Percentiles rank a stretch among this genome's conserved stretches.
phyloP scores from a whole-genome alignment of 2,797 vertebrate genomes.

The Cercopithecus diana region DNA sequence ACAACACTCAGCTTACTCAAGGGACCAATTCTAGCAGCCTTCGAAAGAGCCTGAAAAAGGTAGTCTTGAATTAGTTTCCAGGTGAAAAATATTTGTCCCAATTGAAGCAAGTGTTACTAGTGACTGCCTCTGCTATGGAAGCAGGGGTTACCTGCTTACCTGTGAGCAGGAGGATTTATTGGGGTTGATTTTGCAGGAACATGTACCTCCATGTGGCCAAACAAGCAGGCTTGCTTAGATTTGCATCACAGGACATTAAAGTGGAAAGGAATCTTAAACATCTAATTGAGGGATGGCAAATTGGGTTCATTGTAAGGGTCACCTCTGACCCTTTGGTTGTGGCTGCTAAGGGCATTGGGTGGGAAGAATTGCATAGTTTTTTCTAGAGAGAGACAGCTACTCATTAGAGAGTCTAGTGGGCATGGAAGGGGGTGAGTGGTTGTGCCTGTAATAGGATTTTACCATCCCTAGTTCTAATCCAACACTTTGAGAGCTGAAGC shows the following conservation, averaged over 20 bases:
- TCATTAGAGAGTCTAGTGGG: not conserved
- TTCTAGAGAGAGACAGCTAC: not conserved
- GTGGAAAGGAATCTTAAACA: not conserved
- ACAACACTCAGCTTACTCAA: not conserved
- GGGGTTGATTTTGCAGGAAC: not conserved
- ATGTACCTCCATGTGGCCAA: not conserved
- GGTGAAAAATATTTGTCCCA: not conserved
- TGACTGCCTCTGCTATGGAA: not conserved
- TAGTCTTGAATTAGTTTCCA: not conserved
- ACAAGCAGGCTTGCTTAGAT: not conserved
- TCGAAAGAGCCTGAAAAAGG: not conserved
- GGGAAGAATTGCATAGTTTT: not conserved
- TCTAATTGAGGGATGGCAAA: not conserved
- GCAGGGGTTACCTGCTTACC: not conserved
- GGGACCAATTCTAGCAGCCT: not conserved
- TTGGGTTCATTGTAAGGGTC: not conserved
- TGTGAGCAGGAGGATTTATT: not conserved
- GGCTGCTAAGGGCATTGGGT: not conserved
- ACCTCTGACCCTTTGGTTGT: not conserved
- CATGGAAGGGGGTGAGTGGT: no score
- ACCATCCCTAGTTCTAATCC: not conserved
- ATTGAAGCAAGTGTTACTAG: not conserved
- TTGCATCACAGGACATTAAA: not conserved
- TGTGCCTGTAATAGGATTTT: not conserved
- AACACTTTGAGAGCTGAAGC: not conserved